Base-by-base conservation (phyloP, 2,113 vertebrate genomes). In the Eretmochelys imbricata region DNA sequence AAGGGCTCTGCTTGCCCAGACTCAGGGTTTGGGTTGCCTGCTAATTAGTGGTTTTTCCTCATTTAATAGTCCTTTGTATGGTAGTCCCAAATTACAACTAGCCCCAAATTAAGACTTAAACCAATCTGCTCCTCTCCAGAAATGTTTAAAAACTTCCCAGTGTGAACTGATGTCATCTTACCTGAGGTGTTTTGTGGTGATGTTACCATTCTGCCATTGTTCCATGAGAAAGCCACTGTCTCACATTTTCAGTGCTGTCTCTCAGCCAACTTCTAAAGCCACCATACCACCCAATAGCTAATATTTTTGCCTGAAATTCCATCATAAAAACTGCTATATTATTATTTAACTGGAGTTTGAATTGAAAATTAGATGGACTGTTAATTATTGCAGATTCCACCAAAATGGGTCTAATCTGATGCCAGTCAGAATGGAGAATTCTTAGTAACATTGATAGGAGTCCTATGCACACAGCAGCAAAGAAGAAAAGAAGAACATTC, bases 1-100 rank as follows among this genome's bases (percentile, higher is more conserved):
- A 4, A 57, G 19, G 31, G 78, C 5, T 72, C 31, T 57, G 46
- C 82, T 42, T 93, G 78, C 19, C 24, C 50, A 2, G 25, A 31
- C 24, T 83, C 4, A 5, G n/a, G 82, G 8, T 83, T 10, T 0
- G 1, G 10, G n/a, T 20, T 90, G 4, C 10, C 35, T 79, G 29
- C 49, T 51, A 35, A 65, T 35, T 17, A 65, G 29, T 51, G 76
- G 10, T 80, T 80, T 20, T 35, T 65, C 31, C 13, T 65, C 29
- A 35, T 65, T 14, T 65, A 65, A 65, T 65, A 65, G 62, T n/a
- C 31, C 62, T 65, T 65, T 65, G 62, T 11, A 17, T 35, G 62
- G 31, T 65, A 65, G 48, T 12, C 17, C 17, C 19, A n/a, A 80
- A 31, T 51, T 51, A 31, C 9, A 20, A 35, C 31, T 53, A 25